Evolutionary conservation across 2,113 vertebrate species (phyloP).

Genomic region (Hyperopisus bebe): DNA sequence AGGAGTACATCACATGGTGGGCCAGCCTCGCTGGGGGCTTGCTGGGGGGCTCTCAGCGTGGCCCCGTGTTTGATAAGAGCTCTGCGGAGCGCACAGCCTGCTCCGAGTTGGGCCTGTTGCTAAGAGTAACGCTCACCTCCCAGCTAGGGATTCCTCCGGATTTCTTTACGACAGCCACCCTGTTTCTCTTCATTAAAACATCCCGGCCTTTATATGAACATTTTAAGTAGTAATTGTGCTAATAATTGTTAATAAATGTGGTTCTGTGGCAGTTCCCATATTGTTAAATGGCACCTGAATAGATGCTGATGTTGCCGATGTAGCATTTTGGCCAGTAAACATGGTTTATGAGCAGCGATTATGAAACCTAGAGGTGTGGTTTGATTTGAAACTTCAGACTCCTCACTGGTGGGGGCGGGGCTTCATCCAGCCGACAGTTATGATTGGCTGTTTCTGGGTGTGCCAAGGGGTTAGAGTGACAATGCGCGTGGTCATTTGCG

Average conservation of each 20-base stretch:
- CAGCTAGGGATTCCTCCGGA: not conserved
- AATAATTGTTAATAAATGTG: not conserved
- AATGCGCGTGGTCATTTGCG: not conserved
- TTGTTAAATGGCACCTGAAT: not conserved
- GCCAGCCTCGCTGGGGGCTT: not conserved
- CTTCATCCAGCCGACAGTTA: not conserved
- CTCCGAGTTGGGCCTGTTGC: not conserved
- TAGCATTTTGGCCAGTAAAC: not conserved
- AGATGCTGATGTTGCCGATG: not conserved
- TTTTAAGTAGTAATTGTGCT: not conserved
- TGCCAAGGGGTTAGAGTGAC: not conserved
- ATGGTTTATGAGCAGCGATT: not conserved
- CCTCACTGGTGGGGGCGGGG: not conserved
- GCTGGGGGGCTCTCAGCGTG: not conserved
- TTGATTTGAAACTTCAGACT: not conserved
- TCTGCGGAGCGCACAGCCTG: not conserved
- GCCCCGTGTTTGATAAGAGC: not conserved
- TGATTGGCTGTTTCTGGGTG: not conserved
- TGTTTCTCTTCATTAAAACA: not conserved
- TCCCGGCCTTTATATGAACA: not conserved
- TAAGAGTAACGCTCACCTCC: not conserved
- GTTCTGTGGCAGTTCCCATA: not conserved
- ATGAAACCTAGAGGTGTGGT: not conserved
- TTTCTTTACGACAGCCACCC: not conserved
- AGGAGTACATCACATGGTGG: not conserved